Conservation (phyloP, 2,113 vertebrate species). For the Passer domesticus region DNA sequence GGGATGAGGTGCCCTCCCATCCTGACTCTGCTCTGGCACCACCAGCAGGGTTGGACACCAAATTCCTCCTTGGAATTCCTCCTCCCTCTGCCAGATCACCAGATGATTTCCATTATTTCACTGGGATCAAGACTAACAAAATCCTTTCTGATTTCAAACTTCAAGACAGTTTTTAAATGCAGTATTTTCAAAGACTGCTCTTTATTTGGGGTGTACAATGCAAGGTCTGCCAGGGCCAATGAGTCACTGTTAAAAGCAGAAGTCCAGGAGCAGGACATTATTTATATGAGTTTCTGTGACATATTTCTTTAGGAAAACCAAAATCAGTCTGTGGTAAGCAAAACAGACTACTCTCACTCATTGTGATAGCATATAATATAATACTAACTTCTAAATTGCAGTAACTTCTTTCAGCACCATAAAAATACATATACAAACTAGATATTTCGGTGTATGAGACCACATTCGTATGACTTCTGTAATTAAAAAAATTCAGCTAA, state of each 20-base stretch:
- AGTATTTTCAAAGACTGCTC: neutral
- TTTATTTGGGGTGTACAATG: neutral
- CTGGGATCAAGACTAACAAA: neutral
- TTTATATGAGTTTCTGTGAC: neutral
- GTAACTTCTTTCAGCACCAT: neutral
- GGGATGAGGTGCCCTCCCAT: neutral
- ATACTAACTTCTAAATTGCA: neutral
- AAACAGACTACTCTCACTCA: neutral
- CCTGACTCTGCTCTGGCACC: neutral
- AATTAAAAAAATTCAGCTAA: neutral
- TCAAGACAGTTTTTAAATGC: neutral
- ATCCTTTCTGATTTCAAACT: neutral
- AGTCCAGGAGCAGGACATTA: neutral
- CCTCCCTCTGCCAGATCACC: neutral
- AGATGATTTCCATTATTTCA: neutral
- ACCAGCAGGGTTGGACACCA: neutral
- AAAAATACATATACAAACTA: neutral
- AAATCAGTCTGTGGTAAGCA: neutral
- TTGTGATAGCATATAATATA: neutral
- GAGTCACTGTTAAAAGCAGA: neutral
- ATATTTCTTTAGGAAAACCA: neutral
- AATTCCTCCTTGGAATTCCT: neutral
- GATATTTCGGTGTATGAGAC: neutral
- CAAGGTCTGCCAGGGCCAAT: neutral
- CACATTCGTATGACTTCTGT: neutral